Evolutionary conservation across 2,888 invertebrate genomes (phyloP), one percentile per base, ranked within the genome.

Genomic region (Polydesmus complanatus): DNA sequence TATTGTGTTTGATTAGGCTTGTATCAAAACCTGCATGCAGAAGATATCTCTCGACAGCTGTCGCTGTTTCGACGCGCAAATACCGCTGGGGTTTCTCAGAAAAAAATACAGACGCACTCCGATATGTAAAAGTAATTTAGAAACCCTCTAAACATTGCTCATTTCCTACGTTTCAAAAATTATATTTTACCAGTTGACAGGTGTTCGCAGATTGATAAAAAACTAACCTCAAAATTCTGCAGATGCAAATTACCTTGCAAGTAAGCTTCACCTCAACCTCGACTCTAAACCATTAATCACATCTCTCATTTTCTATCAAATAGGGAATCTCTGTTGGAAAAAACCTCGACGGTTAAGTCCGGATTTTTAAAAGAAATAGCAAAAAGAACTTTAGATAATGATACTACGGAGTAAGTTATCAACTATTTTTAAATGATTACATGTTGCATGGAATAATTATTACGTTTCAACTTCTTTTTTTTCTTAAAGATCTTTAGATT

Each of bases 1-100:
- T n/a, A n/a, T 58, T 14, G 1, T 50, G 19, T 25, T 25, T 18
- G 27, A 22, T 25, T n/a, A 60, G 60, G 60, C 60, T n/a, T 60
- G 60, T 21, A 60, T 60, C 23, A 60, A 60, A 37, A 60, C 60
- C 3, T 60, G 60, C 27, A 60, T 60, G 60, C 60, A 60, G 26
- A 54, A 52, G 18, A 60, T 60, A 22, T 60, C 60, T 5, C 19
- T 60, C 5, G 19, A 55, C 26, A 60, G 60, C 27, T 60, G 60
- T 49, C n/a, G 48, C 21, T 60, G 60, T n/a, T 60, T 54, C 54
- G 60, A 60, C 53, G 25, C 60, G 5, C 60, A 60, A 55, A 60
- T 60, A 55, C 60, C 60, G 23, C 49, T 60, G 1, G 60, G 60
- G 53, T 59, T 53, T 37, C 37, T 59, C 27, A 59, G 37, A 47